Conservation (phyloP, 2,113 vertebrate genomes). For the Rhinopomastus cyanomelas region DNA sequence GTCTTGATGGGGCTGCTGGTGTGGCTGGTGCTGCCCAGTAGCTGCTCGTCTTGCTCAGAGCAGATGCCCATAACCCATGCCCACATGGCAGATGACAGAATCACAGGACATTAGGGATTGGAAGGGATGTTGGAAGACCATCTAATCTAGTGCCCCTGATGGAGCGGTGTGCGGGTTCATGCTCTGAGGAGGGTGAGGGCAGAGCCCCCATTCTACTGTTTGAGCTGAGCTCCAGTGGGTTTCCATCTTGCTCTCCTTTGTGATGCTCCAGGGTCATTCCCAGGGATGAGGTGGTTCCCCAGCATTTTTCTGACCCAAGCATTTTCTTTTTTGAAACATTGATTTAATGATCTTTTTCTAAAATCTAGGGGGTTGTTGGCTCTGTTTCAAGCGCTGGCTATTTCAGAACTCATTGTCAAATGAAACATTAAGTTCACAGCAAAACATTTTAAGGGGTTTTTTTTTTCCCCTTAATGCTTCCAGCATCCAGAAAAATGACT, state of each 20-base stretch:
- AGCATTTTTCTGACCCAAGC: background rate
- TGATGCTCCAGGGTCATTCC: background rate
- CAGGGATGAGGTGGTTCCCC: background rate
- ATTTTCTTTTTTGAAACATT: background rate
- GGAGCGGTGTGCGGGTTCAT: accelerated
- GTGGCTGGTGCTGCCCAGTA: background rate
- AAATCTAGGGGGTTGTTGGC: background rate
- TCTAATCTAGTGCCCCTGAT: too few relatives aligned
- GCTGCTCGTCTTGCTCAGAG: background rate
- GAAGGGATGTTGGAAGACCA: too few relatives aligned
- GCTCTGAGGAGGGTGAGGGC: background rate
- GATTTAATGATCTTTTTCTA: background rate
- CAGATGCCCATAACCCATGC: too few relatives aligned
- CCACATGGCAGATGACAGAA: too few relatives aligned
- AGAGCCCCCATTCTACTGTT: background rate
- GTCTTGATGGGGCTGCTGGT: background rate
- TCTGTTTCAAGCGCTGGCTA: background rate
- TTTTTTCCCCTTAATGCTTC: background rate
- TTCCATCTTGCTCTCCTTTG: background rate
- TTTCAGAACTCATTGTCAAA: constrained; percentile 9
- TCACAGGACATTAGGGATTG: too few relatives aligned
- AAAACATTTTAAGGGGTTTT: background rate
- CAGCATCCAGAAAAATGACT: background rate
- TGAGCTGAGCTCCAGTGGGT: accelerated
- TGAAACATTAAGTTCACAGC: background rate